A percentile compares a stretch with the other conserved stretches of the same genome.
phyloP scores from a whole-genome alignment of 1,140 invertebrate genomes.

The Paraescarpia echinospica region DNA sequence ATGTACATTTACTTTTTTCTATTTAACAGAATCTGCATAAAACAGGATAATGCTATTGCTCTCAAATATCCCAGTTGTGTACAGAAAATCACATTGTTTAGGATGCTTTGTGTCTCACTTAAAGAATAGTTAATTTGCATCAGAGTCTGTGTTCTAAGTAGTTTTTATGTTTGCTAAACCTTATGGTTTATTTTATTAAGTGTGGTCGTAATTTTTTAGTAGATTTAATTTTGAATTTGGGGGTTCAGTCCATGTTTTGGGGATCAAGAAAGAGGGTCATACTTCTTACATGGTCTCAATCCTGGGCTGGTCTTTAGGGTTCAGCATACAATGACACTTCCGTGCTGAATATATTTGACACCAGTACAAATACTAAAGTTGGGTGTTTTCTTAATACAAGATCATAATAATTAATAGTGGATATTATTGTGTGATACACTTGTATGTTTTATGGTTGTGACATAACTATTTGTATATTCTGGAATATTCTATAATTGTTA shows the following conservation, averaged over 20 bases:
- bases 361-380: background rate
- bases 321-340: background rate
- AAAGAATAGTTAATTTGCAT: no score
- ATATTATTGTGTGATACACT: background rate
- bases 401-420: background rate
- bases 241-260: background rate
- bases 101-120: no score
- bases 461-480: background rate
- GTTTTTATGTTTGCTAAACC: background rate
- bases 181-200: background rate
- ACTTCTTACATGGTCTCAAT: background rate
- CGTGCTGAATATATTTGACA: background rate
- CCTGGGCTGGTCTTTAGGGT: background rate
- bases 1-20: no score
- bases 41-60: no score
- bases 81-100: no score
- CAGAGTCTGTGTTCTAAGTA: no score
- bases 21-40: no score
- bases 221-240: background rate
- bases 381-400: background rate
- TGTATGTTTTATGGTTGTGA: background rate
- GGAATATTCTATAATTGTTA: background rate
- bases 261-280: background rate
- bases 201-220: background rate
- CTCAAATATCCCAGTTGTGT: no score